A percentile compares a stretch with the other conserved stretches of the same genome.
phyloP scores from a whole-genome alignment of 2,888 invertebrate genomes.

The Mesochorus sp. region DNA sequence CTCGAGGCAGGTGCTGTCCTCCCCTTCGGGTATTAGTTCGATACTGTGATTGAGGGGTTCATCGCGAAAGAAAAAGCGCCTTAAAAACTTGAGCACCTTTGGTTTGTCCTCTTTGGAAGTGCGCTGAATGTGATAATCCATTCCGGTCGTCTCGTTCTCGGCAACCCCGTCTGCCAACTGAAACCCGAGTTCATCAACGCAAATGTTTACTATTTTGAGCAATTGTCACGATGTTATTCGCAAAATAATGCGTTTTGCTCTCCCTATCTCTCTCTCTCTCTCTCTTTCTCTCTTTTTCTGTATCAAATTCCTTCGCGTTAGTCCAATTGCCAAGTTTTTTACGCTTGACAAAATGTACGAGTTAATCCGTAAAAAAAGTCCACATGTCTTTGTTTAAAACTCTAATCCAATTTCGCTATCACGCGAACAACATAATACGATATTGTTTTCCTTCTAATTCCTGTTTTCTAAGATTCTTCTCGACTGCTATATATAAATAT shows the following conservation, averaged over 20 bases:
- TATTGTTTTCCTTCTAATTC: no score
- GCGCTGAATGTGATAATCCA: slow-evolving; percentile 82
- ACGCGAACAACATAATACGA: neutral
- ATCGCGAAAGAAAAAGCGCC: slow-evolving; percentile 88
- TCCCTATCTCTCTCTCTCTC: neutral
- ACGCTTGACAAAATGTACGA: neutral
- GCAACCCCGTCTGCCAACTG: slow-evolving; percentile 75
- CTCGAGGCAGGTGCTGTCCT: slow-evolving; percentile 85
- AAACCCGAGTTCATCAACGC: slow-evolving; percentile 63
- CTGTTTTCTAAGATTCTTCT: no score
- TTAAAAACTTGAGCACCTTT: slow-evolving; percentile 84
- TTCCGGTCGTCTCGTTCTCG: slow-evolving; percentile 64
- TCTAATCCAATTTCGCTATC: neutral
- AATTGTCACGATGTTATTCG: slow-evolving; percentile 24
- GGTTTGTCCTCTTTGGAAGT: slow-evolving; percentile 83
- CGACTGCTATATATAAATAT: no score
- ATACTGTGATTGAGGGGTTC: slow-evolving; percentile 88
- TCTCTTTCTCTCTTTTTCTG: neutral
- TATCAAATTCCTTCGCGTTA: neutral
- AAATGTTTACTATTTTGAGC: slow-evolving; percentile 55
- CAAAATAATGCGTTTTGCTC: neutral
- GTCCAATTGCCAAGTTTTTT: neutral
- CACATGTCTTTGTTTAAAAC: neutral
- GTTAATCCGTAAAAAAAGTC: neutral
- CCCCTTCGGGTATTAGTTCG: slow-evolving; percentile 85